phyloP scores from a whole-genome alignment of 2,888 invertebrate genomes.

The Imbricaverruca yamaguchii region DNA sequence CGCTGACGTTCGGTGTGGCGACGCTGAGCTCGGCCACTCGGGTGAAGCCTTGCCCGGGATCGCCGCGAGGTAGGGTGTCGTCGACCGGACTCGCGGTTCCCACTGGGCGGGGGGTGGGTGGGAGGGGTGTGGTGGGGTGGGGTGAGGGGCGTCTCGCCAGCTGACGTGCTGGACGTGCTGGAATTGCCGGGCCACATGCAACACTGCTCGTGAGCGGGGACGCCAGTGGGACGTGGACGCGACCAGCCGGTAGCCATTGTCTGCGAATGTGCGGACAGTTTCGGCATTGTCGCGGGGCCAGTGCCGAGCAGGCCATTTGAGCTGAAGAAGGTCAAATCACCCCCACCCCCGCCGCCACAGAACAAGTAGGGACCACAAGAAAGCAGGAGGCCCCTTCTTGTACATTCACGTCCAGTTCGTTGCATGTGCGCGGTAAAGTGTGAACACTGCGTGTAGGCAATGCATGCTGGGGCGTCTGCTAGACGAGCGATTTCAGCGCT shows the following conservation, averaged over 20 bases:
- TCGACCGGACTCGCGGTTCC: too few species aligned
- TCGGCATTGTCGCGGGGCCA: neutral
- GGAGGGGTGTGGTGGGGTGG: too few species aligned
- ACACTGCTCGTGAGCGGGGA: neutral
- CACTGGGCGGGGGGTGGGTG: neutral
- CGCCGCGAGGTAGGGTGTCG: too few species aligned
- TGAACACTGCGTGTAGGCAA: neutral
- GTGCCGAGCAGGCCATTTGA: neutral
- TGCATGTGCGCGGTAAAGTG: neutral
- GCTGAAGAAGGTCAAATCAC: too few species aligned
- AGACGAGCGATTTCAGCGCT: neutral
- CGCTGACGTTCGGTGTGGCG: too few species aligned
- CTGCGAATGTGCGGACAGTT: neutral
- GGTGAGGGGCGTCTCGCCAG: neutral
- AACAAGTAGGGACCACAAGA: neutral
- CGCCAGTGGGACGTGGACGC: neutral
- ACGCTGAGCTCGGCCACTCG: too few species aligned
- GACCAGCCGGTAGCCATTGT: neutral
- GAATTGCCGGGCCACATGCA: neutral
- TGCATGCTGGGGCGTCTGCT: neutral
- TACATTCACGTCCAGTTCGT: neutral
- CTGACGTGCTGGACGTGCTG: neutral
- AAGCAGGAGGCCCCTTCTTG: neutral
- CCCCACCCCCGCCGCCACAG: too few species aligned
- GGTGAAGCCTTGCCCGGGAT: too few species aligned